Evolutionary conservation across 1,140 invertebrate species (phyloP).

Genomic region (Drosophila mayri): DNA sequence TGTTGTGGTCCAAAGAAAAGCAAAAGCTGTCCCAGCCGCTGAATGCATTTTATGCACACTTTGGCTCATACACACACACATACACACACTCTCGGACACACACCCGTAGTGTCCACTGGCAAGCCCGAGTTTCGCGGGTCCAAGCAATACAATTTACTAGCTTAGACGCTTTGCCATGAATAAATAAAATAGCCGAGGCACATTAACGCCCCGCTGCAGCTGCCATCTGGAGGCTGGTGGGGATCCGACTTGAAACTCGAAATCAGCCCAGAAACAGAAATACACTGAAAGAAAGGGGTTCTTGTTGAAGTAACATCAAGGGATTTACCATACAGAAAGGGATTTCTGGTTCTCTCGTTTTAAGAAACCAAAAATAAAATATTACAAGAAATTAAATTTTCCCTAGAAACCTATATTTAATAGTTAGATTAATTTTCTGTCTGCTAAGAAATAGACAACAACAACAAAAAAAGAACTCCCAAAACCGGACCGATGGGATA

Average conservation of each 20-base stretch:
- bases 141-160: constrained; percentile 82
- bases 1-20: constrained; percentile 77
- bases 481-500: constrained; percentile 74
- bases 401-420: neutral
- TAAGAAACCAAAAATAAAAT: neutral
- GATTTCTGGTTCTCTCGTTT: too few relatives aligned
- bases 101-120: constrained; percentile 28
- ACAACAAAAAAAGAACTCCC: constrained; percentile 35
- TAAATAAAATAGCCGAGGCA: constrained; percentile 83
- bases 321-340: neutral
- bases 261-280: constrained; percentile 69
- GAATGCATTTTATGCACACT: constrained; percentile 56
- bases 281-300: constrained; percentile 13
- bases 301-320: neutral
- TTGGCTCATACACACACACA: constrained; percentile 1
- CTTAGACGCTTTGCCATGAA: constrained; percentile 83
- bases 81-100: neutral
- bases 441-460: constrained; percentile 1
- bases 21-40: constrained; percentile 74
- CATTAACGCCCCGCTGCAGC: constrained; percentile 82
- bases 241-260: constrained; percentile 65
- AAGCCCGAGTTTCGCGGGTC: constrained; percentile 61
- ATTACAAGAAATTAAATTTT: too few relatives aligned
- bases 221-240: constrained; percentile 71
- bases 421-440: neutral